Evolutionary conservation across 2,888 invertebrate species (phyloP), one percentile per base, ranked within the genome.

Genomic region (Epirrhoe tristata): DNA sequence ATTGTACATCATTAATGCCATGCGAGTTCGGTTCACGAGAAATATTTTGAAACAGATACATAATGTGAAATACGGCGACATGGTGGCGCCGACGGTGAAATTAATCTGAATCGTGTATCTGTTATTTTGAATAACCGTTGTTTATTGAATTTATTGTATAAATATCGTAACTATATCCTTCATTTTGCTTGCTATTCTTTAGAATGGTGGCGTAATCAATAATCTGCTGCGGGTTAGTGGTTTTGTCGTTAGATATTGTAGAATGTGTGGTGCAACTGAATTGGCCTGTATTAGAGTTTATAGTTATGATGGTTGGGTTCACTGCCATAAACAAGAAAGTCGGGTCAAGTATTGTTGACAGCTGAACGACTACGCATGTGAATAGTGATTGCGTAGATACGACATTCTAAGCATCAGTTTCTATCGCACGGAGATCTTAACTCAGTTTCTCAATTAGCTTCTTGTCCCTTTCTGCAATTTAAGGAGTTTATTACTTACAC

Each of bases 1-100:
- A 74, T 69, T 70, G 74, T 70, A 73, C 75, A 77, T 80, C 75
- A 75, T 76, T 76, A 75, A 73, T 76, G 74, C 74, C 77, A 78
- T 71, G 79, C 76, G 76, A 77, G 75, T 70, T 66, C 72, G 72
- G 74, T 80, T 81, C 84, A 83, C 79, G 82, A 83, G 81, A 81
- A 83, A 85, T 84, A 85, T 87, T 82, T 84, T 86, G 88, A 86
- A 85, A 89, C 86, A 85, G 81, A 85, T 86, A 83, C 84, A 83
- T 85, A 83, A 81, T 83, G 85, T 85, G 83, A 85, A 87, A 86
- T 81, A 80, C 77, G 79, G 83, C 87, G 88, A 79, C 87, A 74
- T 70, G 63, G 71, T 77, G 89, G 88, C 90, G 90, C 89, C 90
- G 74, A 64, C 78, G 77, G 79, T 79, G 80, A 83, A 82, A 83